Percentiles rank a stretch among this genome's conserved stretches.
Conservation (phyloP, 1,140 invertebrate species). For the Polyergus mexicanus region DNA sequence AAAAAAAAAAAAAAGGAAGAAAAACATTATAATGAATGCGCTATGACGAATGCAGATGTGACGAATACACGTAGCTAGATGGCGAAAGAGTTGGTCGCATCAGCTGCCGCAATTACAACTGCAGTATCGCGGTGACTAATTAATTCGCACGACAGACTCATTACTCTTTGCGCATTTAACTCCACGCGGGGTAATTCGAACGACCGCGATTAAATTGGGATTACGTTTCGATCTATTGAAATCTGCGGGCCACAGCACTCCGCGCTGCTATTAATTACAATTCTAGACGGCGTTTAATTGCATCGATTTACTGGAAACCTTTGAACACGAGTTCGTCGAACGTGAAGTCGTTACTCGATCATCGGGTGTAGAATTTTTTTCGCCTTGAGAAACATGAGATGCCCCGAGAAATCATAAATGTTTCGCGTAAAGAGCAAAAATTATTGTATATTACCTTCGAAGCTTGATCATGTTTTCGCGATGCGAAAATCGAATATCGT, state of each 20-base stretch:
- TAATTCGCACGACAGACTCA: constrained; percentile 65
- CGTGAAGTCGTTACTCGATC: background rate
- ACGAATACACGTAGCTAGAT: constrained; percentile 3
- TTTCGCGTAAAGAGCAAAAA: background rate
- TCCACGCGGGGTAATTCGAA: constrained; percentile 21
- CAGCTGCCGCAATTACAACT: constrained; percentile 60
- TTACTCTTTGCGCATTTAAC: constrained; percentile 63
- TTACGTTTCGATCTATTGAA: constrained; percentile 58
- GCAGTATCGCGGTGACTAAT: constrained; percentile 41
- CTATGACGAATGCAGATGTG: constrained; percentile 16
- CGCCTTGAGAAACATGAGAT: background rate
- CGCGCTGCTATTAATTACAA: constrained; percentile 42
- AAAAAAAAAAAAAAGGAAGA: too few species aligned
- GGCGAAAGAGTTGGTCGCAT: constrained; percentile 31
- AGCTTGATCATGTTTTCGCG: background rate
- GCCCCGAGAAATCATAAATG: background rate
- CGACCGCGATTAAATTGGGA: constrained; percentile 67
- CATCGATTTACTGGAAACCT: constrained; percentile 20
- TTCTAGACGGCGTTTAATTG: constrained; percentile 19
- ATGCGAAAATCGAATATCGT: background rate
- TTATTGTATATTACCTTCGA: background rate
- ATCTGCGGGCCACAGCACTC: background rate
- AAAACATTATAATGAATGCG: background rate
- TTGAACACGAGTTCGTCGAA: background rate
- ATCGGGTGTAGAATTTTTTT: background rate